Conservation (phyloP, 2,113 vertebrate species). For the Phrynocephalus versicolor region DNA sequence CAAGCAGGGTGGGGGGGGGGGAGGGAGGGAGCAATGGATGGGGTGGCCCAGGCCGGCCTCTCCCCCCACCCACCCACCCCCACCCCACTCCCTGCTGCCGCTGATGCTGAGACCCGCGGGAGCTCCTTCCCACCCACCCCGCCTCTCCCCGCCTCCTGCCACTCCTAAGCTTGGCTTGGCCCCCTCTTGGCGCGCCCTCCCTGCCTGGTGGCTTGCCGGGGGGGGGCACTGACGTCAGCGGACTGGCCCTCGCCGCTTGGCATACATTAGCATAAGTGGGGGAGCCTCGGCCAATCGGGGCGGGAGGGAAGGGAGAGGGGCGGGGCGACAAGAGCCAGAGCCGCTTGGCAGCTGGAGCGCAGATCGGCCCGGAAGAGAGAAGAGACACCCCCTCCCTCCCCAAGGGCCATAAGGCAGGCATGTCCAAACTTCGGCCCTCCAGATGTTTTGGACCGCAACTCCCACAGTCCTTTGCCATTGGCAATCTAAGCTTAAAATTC, state of each 20-base stretch:
- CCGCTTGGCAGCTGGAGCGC: too few relatives aligned
- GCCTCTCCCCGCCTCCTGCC: not conserved
- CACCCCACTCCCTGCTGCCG: not conserved
- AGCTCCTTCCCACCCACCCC: not conserved
- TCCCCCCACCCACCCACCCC: too few relatives aligned
- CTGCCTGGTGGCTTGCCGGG: not conserved
- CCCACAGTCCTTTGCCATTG: too few relatives aligned
- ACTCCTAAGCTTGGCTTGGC: too few relatives aligned
- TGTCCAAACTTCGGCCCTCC: too few relatives aligned
- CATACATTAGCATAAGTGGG: slow-evolving; percentile 69
- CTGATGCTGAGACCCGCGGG: not conserved
- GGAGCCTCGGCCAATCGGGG: slow-evolving; percentile 59
- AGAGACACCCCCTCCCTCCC: too few relatives aligned
- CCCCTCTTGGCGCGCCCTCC: not conserved
- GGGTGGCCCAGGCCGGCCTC: slow-evolving; percentile 1
- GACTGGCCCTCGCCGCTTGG: slow-evolving; percentile 49
- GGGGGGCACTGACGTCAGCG: slow-evolving; percentile 17
- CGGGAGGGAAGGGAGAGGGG: not conserved
- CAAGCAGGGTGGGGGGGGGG: not conserved
- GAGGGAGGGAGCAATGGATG: not conserved
- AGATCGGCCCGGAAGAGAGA: not conserved
- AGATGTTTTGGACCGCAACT: too few relatives aligned
- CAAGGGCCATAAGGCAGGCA: too few relatives aligned
- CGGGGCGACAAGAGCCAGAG: not conserved
- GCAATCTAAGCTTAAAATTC: too few relatives aligned